Evolutionary conservation across 1,140 invertebrate species (phyloP).

Genomic region (Drosophila pectinifera): DNA sequence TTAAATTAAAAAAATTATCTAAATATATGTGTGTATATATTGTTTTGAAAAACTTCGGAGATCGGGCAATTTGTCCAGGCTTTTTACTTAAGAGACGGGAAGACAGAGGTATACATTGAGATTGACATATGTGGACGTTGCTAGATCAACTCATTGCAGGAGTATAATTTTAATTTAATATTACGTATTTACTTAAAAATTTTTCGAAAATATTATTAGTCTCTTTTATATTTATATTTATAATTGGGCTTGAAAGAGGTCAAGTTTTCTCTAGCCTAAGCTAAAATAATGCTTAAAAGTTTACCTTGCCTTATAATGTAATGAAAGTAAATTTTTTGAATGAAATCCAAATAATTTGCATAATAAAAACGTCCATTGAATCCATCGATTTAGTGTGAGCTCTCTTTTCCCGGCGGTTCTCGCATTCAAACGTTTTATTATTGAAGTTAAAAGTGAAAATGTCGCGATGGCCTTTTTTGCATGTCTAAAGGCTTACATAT

Average conservation of each 20-base stretch:
- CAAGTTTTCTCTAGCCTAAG: constrained; percentile 55
- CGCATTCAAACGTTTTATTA: constrained; percentile 18
- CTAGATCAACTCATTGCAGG: no score
- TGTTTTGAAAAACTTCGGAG: no score
- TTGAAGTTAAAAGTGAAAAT: constrained; percentile 72
- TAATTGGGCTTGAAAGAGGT: neutral
- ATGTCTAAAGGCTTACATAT: constrained; percentile 57
- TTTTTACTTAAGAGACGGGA: no score
- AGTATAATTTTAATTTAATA: no score
- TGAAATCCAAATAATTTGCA: constrained; percentile 72
- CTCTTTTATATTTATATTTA: constrained; percentile 30
- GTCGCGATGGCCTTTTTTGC: constrained; percentile 69
- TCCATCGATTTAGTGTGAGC: constrained; percentile 29
- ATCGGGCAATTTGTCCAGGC: no score
- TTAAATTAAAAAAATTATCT: no score
- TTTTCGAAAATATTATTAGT: no score
- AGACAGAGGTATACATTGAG: no score
- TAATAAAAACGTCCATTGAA: constrained; percentile 49
- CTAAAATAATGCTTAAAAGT: constrained; percentile 10
- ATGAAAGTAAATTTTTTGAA: constrained; percentile 78
- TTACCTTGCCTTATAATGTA: constrained; percentile 56
- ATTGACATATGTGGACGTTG: no score
- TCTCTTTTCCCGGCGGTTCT: constrained; percentile 50
- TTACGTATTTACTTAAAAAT: no score
- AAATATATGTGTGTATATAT: no score